Percentiles rank a stretch among this genome's conserved stretches.
These are phyloP conservation scores for Mus pahari DNA, from an alignment of 2,113 vertebrate genomes.

Conservation along the genomic window DNA sequence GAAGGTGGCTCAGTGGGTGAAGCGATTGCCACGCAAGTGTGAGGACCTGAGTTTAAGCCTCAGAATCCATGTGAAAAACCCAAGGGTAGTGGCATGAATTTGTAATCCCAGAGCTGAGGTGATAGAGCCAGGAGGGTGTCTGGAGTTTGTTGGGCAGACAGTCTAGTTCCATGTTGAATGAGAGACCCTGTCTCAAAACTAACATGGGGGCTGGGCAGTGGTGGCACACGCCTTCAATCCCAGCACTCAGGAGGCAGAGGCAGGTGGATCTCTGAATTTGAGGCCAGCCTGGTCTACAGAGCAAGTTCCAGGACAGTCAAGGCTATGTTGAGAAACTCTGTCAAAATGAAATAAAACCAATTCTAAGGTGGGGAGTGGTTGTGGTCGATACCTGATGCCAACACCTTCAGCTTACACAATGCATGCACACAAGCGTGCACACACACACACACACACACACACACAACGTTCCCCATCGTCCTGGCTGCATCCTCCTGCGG, in stretches of 20 bases:
- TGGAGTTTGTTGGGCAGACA: neutral
- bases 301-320: no score
- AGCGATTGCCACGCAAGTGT: neutral
- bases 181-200: neutral
- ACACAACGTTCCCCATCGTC: neutral
- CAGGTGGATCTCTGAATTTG: no score
- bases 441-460: fast-evolving
- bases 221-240: no score
- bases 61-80: neutral
- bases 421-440: neutral
- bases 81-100: no score
- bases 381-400: neutral
- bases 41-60: neutral
- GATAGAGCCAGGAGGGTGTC: neutral
- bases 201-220: neutral
- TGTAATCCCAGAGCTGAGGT: neutral
- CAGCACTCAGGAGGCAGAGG: no score
- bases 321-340: neutral
- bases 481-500: neutral
- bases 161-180: neutral
- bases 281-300: no score
- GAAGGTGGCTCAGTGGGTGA: neutral
- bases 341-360: neutral
- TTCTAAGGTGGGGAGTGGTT: neutral
- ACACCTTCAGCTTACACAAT: neutral